These are phyloP conservation scores for Choristoneura rosaceana DNA, from an alignment of 2,888 invertebrate species.

Conservation along the genomic window DNA sequence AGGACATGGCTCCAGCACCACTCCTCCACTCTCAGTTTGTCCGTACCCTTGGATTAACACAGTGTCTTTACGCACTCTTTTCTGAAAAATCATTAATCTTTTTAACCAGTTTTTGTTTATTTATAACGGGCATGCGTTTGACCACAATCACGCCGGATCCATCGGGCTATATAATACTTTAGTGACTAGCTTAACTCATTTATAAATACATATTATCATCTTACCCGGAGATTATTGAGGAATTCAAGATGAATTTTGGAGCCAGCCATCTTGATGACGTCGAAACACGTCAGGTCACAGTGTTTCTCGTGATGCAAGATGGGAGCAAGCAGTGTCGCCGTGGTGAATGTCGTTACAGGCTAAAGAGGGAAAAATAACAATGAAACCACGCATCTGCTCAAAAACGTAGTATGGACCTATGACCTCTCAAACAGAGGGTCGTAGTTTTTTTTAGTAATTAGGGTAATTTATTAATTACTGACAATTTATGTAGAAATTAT, in stretches of 20 bases:
- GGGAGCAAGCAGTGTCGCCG: conserved; percentile 3
- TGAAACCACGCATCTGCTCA: too few relatives aligned
- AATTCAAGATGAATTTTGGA: conserved; percentile 10
- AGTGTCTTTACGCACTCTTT: conserved; percentile 19
- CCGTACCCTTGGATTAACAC: conserved; percentile 7
- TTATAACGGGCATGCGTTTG: too few relatives aligned
- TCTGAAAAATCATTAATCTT: conserved; percentile 8
- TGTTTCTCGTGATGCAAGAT: conserved; percentile 16
- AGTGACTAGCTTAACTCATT: too few relatives aligned
- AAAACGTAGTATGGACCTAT: too few relatives aligned
- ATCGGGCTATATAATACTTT: too few relatives aligned
- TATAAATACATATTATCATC: too few relatives aligned
- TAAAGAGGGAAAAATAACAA: neutral
- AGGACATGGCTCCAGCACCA: neutral
- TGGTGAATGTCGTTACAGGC: conserved; percentile 2
- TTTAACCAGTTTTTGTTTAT: too few relatives aligned
- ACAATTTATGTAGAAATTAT: too few relatives aligned
- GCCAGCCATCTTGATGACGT: neutral
- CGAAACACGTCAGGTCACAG: conserved; percentile 27
- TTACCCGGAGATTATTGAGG: conserved; percentile 12
- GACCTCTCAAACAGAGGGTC: too few relatives aligned
- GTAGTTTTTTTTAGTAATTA: too few relatives aligned
- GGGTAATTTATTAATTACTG: too few relatives aligned
- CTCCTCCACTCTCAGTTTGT: conserved; percentile 13
- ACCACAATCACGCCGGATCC: too few relatives aligned